Percentiles rank a stretch among this genome's conserved stretches.
phyloP scores from a whole-genome alignment of 2,888 invertebrate genomes.

The Tipula unca region DNA sequence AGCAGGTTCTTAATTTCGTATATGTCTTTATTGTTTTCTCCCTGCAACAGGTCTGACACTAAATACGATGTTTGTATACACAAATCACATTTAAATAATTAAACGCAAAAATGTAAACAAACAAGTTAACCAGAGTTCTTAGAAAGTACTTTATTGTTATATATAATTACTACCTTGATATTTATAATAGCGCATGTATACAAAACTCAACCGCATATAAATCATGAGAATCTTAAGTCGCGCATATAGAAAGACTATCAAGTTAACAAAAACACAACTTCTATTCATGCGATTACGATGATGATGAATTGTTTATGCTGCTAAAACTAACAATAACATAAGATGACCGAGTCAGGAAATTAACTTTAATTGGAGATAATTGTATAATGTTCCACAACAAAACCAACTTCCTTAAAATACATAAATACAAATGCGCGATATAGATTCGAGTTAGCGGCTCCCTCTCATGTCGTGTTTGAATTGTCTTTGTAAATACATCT shows the following conservation, averaged over 20 bases:
- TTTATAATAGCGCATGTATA: not conserved
- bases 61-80: too few relatives aligned
- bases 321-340: not conserved
- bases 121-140: not conserved
- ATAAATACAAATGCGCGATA: not conserved
- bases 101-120: not conserved
- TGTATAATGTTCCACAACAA: not conserved
- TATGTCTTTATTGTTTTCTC: too few relatives aligned
- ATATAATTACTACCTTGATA: not conserved
- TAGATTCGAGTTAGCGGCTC: not conserved
- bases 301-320: not conserved
- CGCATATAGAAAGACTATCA: too few relatives aligned
- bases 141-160: not conserved
- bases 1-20: too few relatives aligned
- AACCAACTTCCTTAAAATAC: not conserved
- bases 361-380: not conserved
- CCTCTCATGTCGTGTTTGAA: not conserved
- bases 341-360: not conserved
- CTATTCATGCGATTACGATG: not conserved
- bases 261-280: not conserved
- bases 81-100: too few relatives aligned
- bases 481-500: not conserved
- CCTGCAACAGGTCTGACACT: too few relatives aligned
- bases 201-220: not conserved
- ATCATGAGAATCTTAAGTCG: not conserved